Conservation (phyloP, 1,140 invertebrate genomes). For the Anastatus disparis region DNA sequence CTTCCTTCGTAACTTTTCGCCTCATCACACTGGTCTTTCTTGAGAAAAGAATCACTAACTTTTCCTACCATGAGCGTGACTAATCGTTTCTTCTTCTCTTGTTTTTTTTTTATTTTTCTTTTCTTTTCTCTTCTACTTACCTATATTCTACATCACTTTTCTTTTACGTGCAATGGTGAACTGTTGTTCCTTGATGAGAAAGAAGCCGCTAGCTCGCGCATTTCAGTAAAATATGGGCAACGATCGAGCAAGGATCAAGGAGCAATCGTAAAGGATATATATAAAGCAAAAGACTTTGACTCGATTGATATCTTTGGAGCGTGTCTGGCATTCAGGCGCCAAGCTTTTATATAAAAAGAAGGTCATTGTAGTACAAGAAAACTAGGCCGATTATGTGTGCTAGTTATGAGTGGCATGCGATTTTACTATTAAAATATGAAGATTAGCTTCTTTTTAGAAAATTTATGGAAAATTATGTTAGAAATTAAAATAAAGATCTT, state of each 20-base stretch:
- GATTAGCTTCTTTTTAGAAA: too few relatives aligned
- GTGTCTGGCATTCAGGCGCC: background rate
- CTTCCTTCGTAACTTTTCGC: background rate
- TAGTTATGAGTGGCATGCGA: too few relatives aligned
- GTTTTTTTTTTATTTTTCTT: background rate
- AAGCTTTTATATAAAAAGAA: too few relatives aligned
- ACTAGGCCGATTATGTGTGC: too few relatives aligned
- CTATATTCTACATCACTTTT: background rate
- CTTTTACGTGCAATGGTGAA: too few relatives aligned
- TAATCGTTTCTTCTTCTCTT: background rate
- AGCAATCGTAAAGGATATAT: background rate
- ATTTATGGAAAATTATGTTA: too few relatives aligned
- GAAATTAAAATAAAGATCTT: too few relatives aligned
- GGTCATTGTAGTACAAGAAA: too few relatives aligned
- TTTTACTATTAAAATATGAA: too few relatives aligned
- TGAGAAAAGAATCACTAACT: background rate
- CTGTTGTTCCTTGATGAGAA: too few relatives aligned
- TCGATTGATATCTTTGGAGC: background rate
- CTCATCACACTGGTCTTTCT: background rate
- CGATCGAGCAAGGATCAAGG: background rate
- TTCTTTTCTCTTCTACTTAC: background rate
- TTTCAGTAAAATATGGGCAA: background rate
- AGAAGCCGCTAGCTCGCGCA: too few relatives aligned
- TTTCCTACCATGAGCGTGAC: slow-evolving; percentile 1
- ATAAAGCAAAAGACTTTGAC: background rate